phyloP scores from a whole-genome alignment of 2,888 invertebrate genomes.

The Dasypogon diadema region DNA sequence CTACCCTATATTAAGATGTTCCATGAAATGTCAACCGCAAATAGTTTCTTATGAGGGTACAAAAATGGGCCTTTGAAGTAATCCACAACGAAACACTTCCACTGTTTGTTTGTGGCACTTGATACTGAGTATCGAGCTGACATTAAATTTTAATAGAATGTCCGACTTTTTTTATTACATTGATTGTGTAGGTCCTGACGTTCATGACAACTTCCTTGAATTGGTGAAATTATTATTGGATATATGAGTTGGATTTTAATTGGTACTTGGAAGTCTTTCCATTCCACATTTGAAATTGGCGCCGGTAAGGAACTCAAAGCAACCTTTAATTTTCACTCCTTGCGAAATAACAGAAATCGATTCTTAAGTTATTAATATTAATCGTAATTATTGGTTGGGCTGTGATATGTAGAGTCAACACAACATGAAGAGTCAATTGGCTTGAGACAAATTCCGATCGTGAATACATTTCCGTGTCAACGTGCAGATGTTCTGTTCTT shows the following conservation, averaged over 20 bases:
- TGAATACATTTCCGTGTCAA: no score
- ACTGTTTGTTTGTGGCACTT: slow-evolving; percentile 21
- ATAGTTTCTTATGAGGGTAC: background rate
- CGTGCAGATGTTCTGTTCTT: no score
- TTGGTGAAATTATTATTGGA: background rate
- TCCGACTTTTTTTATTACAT: background rate
- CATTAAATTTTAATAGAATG: slow-evolving; percentile 13
- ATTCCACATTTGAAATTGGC: background rate
- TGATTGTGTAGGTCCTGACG: background rate
- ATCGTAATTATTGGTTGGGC: background rate
- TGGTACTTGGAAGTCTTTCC: background rate
- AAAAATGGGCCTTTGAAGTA: slow-evolving; percentile 21
- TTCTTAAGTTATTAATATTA: background rate
- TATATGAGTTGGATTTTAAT: background rate
- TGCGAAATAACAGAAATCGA: background rate
- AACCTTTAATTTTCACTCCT: background rate
- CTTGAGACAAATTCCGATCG: no score
- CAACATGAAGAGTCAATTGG: background rate
- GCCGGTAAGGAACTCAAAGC: background rate
- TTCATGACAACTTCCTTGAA: background rate
- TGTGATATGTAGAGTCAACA: background rate
- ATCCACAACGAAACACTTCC: background rate
- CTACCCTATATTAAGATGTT: background rate
- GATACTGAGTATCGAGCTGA: background rate
- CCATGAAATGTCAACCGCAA: slow-evolving; percentile 33